A percentile compares a stretch with the other conserved stretches of the same genome.
phyloP scores from a whole-genome alignment of 2,888 invertebrate species.

The Perizoma flavofasciatum region DNA sequence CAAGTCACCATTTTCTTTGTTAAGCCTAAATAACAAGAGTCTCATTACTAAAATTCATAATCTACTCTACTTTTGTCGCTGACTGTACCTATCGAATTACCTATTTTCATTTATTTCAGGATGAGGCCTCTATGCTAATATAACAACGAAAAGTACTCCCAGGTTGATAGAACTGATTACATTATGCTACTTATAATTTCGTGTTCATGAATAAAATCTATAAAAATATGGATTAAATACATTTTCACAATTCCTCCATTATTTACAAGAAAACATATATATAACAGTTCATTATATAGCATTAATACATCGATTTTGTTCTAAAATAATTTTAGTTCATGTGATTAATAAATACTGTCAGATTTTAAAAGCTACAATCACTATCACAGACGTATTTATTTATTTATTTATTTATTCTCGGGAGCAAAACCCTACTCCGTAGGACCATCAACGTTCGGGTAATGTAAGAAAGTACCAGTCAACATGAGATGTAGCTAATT shows the following conservation, averaged over 20 bases:
- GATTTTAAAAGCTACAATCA: constrained; percentile 72
- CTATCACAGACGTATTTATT: constrained; percentile 76
- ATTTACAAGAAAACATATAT: constrained; percentile 41
- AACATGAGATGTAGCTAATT: too few relatives aligned
- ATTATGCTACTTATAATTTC: constrained; percentile 21
- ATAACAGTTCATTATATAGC: constrained; percentile 32
- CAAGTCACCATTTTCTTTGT: too few relatives aligned
- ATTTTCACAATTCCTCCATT: constrained; percentile 52
- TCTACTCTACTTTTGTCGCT: too few relatives aligned
- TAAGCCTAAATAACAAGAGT: too few relatives aligned
- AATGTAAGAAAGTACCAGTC: too few relatives aligned
- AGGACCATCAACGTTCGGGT: too few relatives aligned
- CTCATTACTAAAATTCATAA: too few relatives aligned
- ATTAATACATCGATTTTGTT: constrained; percentile 27
- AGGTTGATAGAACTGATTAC: constrained; percentile 8
- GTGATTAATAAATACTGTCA: constrained; percentile 73
- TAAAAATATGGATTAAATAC: constrained; percentile 51
- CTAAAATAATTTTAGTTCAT: constrained; percentile 50
- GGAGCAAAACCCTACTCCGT: too few relatives aligned
- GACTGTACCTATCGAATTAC: too few relatives aligned
- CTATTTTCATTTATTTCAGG: constrained; percentile 4
- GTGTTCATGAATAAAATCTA: constrained; percentile 40
- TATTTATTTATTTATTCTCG: too few relatives aligned
- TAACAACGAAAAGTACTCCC: constrained; percentile 7
- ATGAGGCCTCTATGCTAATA: constrained; percentile 45